A percentile compares a stretch with the other conserved stretches of the same genome.
Evolutionary conservation across 2,797 vertebrate genomes (phyloP).

Genomic region (Hapalemur alaotrensis): DNA sequence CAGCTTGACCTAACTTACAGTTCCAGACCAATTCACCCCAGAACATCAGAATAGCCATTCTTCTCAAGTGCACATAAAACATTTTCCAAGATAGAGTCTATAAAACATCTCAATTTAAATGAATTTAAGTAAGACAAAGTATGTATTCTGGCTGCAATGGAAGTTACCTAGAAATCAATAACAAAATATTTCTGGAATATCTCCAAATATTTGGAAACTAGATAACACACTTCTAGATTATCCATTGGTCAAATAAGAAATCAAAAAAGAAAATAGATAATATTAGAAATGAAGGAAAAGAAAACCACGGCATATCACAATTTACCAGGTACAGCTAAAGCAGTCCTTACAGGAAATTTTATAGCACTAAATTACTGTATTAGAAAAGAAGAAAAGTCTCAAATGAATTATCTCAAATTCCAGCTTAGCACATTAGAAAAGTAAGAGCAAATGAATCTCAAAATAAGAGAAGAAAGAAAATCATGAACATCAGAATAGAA

Average conservation of each 20-base stretch:
- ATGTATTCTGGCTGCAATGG: not conserved
- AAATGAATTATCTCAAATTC: not conserved
- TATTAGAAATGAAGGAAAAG: not conserved
- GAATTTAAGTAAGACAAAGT: not conserved
- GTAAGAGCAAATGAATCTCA: not conserved
- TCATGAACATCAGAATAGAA: not conserved
- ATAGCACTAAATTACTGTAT: not conserved
- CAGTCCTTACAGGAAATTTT: no score
- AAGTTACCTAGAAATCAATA: not conserved
- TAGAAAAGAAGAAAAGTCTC: not conserved
- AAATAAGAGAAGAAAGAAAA: not conserved
- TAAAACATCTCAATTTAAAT: not conserved
- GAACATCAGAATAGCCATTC: not conserved
- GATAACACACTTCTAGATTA: not conserved
- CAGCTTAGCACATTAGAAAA: not conserved
- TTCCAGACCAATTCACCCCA: no score
- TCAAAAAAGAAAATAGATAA: not conserved
- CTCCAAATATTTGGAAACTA: not conserved
- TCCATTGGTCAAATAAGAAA: not conserved
- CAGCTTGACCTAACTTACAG: not conserved
- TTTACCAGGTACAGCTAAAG: not conserved
- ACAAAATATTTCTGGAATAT: not conserved
- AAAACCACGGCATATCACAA: not conserved
- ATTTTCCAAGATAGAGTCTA: not conserved
- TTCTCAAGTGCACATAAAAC: not conserved